These are phyloP conservation scores for Eremobia ochroleuca DNA, from an alignment of 2,888 invertebrate genomes.

Conservation along the genomic window DNA sequence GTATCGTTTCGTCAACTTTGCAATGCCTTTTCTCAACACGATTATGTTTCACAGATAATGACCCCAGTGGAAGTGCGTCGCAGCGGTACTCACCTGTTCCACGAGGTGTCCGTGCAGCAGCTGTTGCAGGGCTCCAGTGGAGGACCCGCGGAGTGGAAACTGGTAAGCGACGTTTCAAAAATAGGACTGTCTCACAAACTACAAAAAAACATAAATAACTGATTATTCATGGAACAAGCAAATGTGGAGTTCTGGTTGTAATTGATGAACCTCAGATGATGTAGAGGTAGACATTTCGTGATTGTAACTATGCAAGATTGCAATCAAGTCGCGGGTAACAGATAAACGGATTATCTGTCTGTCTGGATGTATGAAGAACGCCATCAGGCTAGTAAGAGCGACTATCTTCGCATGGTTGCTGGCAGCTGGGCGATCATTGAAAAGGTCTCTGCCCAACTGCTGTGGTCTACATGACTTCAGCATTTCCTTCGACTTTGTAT, in stretches of 20 bases:
- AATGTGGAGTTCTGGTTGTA: neutral
- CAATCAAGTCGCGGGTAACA: neutral
- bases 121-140: slow-evolving; percentile 88
- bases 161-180: slow-evolving; percentile 68
- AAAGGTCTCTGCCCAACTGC: too few species aligned
- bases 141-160: slow-evolving; percentile 88
- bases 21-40: neutral
- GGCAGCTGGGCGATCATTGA: too few species aligned
- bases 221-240: neutral
- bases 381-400: neutral
- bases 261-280: too few species aligned
- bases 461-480: neutral
- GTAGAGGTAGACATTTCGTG: neutral
- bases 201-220: neutral
- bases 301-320: neutral
- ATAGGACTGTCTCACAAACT: neutral
- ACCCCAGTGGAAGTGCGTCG: slow-evolving; percentile 92
- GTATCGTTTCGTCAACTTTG: neutral
- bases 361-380: too few species aligned
- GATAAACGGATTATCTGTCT: too few species aligned
- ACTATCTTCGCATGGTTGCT: too few species aligned
- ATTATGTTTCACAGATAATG: slow-evolving; percentile 89
- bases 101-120: slow-evolving; percentile 91
- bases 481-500: neutral
- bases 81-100: slow-evolving; percentile 92